These are phyloP conservation scores for Zeugodacus cucurbitae DNA, from an alignment of 1,140 invertebrate genomes.

Conservation along the genomic window DNA sequence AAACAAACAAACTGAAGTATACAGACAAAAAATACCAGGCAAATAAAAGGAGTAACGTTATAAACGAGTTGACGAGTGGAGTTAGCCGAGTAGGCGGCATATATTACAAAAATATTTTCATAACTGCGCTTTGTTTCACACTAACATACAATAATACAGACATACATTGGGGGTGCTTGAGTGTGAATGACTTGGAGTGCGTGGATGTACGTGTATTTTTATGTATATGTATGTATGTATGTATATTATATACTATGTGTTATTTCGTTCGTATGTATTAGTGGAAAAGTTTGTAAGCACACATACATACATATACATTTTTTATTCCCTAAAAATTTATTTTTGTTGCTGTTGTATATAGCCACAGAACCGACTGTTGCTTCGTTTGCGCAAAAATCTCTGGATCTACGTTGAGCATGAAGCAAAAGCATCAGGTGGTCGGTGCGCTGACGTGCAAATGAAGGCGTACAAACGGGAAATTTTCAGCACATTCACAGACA, in stretches of 20 bases:
- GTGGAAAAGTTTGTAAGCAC: conserved; percentile 8
- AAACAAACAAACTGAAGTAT: neutral
- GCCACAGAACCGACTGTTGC: conserved; percentile 4
- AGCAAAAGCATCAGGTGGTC: neutral
- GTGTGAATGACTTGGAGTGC: neutral
- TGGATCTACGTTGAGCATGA: neutral
- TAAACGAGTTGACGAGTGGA: neutral
- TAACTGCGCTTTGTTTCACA: neutral
- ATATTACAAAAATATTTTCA: conserved; percentile 19
- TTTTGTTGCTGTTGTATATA: neutral
- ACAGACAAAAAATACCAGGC: neutral
- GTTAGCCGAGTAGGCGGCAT: neutral
- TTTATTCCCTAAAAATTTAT: neutral
- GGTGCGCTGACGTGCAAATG: conserved; percentile 8
- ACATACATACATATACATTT: neutral
- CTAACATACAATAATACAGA: too few species aligned
- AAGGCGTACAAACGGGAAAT: neutral
- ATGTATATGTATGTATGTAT: neutral
- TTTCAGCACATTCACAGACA: neutral
- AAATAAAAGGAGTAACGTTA: neutral
- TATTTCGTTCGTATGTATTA: too few species aligned
- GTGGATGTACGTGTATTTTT: neutral
- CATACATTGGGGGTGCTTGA: neutral
- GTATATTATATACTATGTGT: neutral
- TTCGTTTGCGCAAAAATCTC: neutral